Percentiles rank a stretch among this genome's conserved stretches.
phyloP scores from a whole-genome alignment of 1,140 invertebrate genomes.

The Zelostemma sp. region DNA sequence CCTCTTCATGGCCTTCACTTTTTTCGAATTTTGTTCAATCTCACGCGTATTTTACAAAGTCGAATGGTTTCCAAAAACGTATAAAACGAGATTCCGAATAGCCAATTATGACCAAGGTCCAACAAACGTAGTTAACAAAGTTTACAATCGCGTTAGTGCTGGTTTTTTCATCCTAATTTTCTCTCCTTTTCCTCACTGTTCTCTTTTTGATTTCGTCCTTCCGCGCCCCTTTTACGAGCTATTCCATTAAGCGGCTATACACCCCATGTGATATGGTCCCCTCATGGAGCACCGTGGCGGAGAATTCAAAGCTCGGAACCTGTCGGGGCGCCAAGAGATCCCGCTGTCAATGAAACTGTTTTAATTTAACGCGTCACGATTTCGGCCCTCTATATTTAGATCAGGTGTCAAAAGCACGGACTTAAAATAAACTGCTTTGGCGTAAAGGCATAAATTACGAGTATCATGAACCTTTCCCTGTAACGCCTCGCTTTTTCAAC shows the following conservation, averaged over 20 bases:
- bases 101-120: no score
- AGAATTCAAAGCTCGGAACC: constrained; percentile 50
- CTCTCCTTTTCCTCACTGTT: constrained; percentile 12
- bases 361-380: constrained; percentile 49
- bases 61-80: no score
- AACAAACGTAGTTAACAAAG: no score
- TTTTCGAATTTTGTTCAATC: constrained; percentile 23
- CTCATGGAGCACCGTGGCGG: constrained; percentile 13
- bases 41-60: not conserved
- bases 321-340: constrained; percentile 41
- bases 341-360: constrained; percentile 56
- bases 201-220: constrained; percentile 24
- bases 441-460: no score
- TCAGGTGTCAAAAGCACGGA: constrained; percentile 48
- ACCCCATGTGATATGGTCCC: constrained; percentile 32
- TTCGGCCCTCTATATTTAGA: constrained; percentile 11
- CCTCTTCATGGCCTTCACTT: not conserved
- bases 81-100: no score
- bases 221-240: constrained; percentile 25
- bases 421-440: no score
- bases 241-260: constrained; percentile 25
- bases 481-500: no score
- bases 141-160: not conserved
- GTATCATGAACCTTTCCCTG: no score
- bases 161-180: no score